Evolutionary conservation across 2,888 invertebrate species (phyloP), one percentile per base, ranked within the genome.

Genomic region (Eupithecia abbreviata): DNA sequence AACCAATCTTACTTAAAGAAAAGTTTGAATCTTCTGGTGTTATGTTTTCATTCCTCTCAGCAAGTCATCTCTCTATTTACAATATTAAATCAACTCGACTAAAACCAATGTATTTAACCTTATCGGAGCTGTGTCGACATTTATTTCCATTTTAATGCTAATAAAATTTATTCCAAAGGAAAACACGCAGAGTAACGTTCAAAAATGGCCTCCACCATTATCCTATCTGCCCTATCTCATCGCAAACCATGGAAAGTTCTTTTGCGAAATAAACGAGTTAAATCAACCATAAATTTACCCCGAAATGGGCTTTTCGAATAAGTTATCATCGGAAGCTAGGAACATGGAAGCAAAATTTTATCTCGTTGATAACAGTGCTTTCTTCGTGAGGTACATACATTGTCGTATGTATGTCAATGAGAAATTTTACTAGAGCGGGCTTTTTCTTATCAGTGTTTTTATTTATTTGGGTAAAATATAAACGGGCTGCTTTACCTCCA

Each of bases 321-420:
- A 92, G 90, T 92, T 92, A 92, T 92, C 91, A 92, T 91, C 89
- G 90, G 91, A 90, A 90, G 90, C 90, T 91, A 90, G 85, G 89
- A 88, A 83, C 84, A 86, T 83, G 87, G 82, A 87, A 85, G 43
- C 86, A 85, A 87, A 90, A 89, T 92, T 90, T 90, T 91, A 91
- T 92, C 90, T 88, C 84, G 12, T 82, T 86, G 88, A 90, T 91
- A 90, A 89, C 88, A 82, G 74, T 82, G 77, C 79, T 84, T 85
- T 85, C 84, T 78, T 78, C 73, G 49, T 71, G 51, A 30, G 30
- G 30, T 41, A 43, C n/a, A 18, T 77, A 41, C 73, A 12, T 12
- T 30, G 62, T 73, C 47, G 75, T 73, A 71, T 78, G 78, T 78
- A 75, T 75, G 68, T 75, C 73, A 78, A 75, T 78, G 73, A 75